Evolutionary conservation across 2,113 vertebrate genomes (phyloP).

Genomic region (Neogale vison): DNA sequence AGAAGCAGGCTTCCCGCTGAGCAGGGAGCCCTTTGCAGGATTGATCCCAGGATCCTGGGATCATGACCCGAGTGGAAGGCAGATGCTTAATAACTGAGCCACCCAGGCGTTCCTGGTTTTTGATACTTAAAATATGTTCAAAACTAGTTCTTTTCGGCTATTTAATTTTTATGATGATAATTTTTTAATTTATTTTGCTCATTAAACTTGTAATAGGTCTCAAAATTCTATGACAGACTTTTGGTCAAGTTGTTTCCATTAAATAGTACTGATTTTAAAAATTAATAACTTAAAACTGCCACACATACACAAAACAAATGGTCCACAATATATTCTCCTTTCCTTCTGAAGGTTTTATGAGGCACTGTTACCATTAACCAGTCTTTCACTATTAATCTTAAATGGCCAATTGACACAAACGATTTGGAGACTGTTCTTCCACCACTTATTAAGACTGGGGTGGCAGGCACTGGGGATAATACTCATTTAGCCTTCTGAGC

Average conservation of each 20-base stretch:
- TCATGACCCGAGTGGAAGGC: no score
- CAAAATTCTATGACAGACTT: neutral
- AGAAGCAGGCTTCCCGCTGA: no score
- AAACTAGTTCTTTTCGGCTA: neutral
- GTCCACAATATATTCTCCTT: neutral
- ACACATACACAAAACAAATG: neutral
- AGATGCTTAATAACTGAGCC: no score
- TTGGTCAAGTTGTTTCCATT: neutral
- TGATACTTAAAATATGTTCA: neutral
- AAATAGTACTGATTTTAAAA: neutral
- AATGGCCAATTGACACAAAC: neutral
- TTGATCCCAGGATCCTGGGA: no score
- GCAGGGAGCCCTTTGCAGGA: no score
- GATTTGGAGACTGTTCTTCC: neutral
- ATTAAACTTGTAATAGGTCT: neutral
- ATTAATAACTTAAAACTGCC: neutral
- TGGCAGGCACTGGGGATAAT: neutral
- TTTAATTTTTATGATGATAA: neutral
- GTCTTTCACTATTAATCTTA: neutral
- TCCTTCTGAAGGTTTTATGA: neutral
- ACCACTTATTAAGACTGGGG: neutral
- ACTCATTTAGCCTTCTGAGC: neutral
- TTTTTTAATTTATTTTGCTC: neutral
- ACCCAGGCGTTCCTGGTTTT: no score
- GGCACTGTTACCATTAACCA: no score